A percentile compares a stretch with the other conserved stretches of the same genome.
Evolutionary conservation across 1,140 invertebrate species (phyloP).

Genomic region (Cyclargus thomasi): DNA sequence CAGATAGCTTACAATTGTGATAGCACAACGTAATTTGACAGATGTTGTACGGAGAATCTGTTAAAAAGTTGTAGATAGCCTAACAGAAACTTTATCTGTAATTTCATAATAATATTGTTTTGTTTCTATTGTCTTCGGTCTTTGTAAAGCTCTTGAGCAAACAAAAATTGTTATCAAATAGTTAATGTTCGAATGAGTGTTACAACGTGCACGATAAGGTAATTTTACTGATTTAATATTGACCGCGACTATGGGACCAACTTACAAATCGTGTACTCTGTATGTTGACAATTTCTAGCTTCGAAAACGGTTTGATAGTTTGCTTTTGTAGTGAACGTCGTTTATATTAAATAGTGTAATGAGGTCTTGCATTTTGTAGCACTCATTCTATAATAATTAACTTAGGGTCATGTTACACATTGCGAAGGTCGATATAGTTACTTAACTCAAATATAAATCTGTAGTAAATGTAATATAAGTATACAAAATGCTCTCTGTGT

Average conservation of each 20-base stretch:
- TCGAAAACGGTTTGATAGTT: background rate
- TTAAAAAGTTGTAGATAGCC: too few relatives aligned
- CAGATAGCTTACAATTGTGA: too few relatives aligned
- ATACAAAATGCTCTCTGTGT: slow-evolving; percentile 53
- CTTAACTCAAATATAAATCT: slow-evolving; percentile 7
- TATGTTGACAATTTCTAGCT: background rate
- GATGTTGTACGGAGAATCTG: too few relatives aligned
- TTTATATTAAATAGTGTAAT: background rate
- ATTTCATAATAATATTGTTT: too few relatives aligned
- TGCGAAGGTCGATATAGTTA: slow-evolving; percentile 14
- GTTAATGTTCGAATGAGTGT: background rate
- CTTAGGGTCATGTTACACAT: background rate
- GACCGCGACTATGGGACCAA: background rate
- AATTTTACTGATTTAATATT: background rate
- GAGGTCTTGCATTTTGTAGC: background rate
- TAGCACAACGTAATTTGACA: too few relatives aligned
- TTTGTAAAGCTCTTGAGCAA: background rate
- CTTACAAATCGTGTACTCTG: background rate
- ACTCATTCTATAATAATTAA: background rate
- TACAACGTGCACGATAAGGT: too few relatives aligned
- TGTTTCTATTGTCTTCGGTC: too few relatives aligned
- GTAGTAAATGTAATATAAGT: slow-evolving; percentile 18
- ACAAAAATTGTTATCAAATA: background rate
- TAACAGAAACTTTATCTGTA: too few relatives aligned
- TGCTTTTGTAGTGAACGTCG: background rate